These are phyloP conservation scores for Pammene aurita DNA, from an alignment of 2,888 invertebrate genomes.

Conservation along the genomic window DNA sequence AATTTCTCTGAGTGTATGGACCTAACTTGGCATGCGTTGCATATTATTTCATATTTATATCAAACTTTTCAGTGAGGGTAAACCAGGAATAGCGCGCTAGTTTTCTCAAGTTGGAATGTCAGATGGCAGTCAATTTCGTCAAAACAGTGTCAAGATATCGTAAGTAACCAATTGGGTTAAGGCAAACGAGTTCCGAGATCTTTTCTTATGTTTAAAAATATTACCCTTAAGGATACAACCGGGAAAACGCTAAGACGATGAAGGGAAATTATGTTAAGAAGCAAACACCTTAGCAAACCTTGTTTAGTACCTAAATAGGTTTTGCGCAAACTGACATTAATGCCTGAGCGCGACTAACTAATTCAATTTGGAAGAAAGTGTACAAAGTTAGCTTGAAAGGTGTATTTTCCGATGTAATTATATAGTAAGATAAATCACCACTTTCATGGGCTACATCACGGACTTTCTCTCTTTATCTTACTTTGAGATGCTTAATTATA, in stretches of 20 bases:
- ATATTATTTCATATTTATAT: too few relatives aligned
- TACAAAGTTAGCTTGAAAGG: slow-evolving; percentile 21
- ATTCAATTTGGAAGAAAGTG: slow-evolving; percentile 29
- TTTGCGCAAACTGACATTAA: slow-evolving; percentile 5
- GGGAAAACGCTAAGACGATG: not conserved
- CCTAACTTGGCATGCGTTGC: too few relatives aligned
- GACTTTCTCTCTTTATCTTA: slow-evolving; percentile 39
- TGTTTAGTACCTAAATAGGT: not conserved
- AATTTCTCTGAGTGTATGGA: too few relatives aligned
- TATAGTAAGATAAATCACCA: slow-evolving; percentile 27
- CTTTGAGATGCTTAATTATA: slow-evolving; percentile 37
- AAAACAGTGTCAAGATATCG: too few relatives aligned
- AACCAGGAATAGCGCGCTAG: too few relatives aligned
- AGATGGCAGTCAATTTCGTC: too few relatives aligned
- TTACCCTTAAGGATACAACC: not conserved
- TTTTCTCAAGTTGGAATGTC: too few relatives aligned
- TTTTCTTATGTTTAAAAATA: too few relatives aligned
- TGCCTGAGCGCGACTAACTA: not conserved
- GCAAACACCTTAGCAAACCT: not conserved
- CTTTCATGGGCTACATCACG: slow-evolving; percentile 24
- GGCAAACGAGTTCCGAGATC: too few relatives aligned
- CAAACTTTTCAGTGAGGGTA: too few relatives aligned
- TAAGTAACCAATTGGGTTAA: too few relatives aligned
- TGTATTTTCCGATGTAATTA: slow-evolving; percentile 30
- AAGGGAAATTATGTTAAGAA: not conserved